Evolutionary conservation across 2,113 vertebrate genomes (phyloP).

Genomic region (Elachura formosa): DNA sequence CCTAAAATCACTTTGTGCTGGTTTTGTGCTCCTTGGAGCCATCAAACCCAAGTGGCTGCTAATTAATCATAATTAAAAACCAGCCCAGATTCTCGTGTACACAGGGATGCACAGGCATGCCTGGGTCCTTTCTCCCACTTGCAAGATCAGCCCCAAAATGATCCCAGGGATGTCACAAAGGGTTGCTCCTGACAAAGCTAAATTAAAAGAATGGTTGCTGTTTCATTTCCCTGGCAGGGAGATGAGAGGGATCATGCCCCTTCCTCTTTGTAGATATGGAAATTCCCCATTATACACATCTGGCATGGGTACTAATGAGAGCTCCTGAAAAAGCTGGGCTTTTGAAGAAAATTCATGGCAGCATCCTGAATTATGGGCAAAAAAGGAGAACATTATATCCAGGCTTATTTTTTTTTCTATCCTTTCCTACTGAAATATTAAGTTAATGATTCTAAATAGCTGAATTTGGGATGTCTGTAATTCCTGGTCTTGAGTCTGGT

Average conservation of each 20-base stretch:
- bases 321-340: neutral
- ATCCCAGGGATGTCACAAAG: neutral
- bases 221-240: neutral
- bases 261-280: neutral
- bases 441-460: neutral
- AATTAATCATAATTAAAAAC: neutral
- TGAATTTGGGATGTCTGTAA: neutral
- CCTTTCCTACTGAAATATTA: neutral
- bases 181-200: neutral
- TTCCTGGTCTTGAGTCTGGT: neutral
- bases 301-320: neutral
- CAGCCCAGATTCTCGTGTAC: fast-evolving
- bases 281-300: neutral
- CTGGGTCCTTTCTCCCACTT: neutral
- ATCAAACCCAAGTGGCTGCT: neutral
- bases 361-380: neutral
- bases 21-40: neutral
- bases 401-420: neutral
- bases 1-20: neutral
- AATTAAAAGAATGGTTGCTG: neutral
- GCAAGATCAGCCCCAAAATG: neutral
- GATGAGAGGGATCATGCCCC: neutral
- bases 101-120: fast-evolving
- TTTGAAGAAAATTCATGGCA: neutral
- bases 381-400: neutral